Evolutionary conservation across 2,888 invertebrate species (phyloP).

Genomic region (Crepidodera aurea): DNA sequence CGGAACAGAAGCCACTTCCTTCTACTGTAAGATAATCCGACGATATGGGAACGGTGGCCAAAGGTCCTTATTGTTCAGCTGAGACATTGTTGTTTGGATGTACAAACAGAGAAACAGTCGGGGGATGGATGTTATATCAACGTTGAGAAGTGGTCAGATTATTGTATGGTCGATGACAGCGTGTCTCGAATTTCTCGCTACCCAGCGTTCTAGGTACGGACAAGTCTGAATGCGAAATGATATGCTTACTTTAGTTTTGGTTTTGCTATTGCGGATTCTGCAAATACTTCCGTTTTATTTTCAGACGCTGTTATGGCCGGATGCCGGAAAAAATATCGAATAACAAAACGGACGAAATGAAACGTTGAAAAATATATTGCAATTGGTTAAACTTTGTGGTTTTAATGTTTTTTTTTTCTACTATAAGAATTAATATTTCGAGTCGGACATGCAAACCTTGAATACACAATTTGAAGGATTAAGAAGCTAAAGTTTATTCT

Average conservation of each 20-base stretch:
- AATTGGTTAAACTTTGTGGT: not conserved
- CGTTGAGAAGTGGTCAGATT: conserved; percentile 39
- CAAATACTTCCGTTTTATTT: conserved; percentile 20
- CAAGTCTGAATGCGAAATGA: conserved; percentile 28
- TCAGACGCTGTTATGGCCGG: not conserved
- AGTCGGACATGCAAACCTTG: no score
- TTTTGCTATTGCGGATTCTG: conserved; percentile 16
- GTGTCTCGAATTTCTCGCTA: conserved; percentile 31
- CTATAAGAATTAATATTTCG: no score
- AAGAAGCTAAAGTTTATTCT: no score
- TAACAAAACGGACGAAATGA: not conserved
- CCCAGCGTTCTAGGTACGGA: not conserved
- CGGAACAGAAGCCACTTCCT: conserved; percentile 20
- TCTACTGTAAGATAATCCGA: conserved; percentile 29
- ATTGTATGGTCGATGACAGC: conserved; percentile 31
- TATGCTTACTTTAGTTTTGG: conserved; percentile 23
- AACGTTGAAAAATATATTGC: not conserved
- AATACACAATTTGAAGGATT: no score
- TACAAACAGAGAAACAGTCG: conserved; percentile 37
- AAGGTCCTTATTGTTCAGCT: conserved; percentile 38
- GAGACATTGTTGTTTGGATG: conserved; percentile 33
- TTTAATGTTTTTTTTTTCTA: not conserved
- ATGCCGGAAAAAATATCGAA: conserved; percentile 13
- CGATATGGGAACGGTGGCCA: conserved; percentile 27
- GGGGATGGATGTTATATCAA: conserved; percentile 33